phyloP scores from a whole-genome alignment of 2,888 invertebrate species.

The Tenthredo mesomela region DNA sequence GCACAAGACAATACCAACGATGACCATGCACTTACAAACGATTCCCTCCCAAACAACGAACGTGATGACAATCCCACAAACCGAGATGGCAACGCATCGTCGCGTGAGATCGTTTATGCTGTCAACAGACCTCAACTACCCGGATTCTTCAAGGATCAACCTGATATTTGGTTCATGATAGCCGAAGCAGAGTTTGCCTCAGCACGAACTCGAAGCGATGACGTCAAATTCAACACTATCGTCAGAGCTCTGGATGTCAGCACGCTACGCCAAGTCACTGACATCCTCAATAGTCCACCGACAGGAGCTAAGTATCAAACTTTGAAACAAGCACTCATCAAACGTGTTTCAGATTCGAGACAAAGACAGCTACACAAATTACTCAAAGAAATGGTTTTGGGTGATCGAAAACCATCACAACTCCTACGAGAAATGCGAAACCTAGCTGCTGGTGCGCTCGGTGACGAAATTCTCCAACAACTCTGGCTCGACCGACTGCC shows the following conservation, averaged over 20 bases:
- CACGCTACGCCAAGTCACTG: slow-evolving; percentile 55
- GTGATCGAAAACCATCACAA: slow-evolving; percentile 59
- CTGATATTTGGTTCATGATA: background rate
- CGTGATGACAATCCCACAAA: too few species aligned
- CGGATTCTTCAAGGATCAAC: too few species aligned
- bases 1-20: too few species aligned
- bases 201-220: background rate
- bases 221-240: slow-evolving; percentile 55
- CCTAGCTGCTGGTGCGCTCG: slow-evolving; percentile 53
- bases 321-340: slow-evolving; percentile 56
- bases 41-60: too few species aligned
- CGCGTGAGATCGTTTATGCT: too few species aligned
- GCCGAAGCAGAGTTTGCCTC: background rate
- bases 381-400: slow-evolving; percentile 57
- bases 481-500: slow-evolving; percentile 58
- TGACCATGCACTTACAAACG: too few species aligned
- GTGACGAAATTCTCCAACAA: slow-evolving; percentile 55
- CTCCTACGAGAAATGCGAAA: slow-evolving; percentile 58
- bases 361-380: slow-evolving; percentile 55
- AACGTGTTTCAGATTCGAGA: slow-evolving; percentile 56
- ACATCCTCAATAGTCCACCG: slow-evolving; percentile 56
- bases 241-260: slow-evolving; percentile 55
- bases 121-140: too few species aligned
- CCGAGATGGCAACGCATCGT: too few species aligned
- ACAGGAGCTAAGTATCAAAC: slow-evolving; percentile 54